Evolutionary conservation across 2,888 invertebrate genomes (phyloP).

Genomic region (Tipula vernalis): DNA sequence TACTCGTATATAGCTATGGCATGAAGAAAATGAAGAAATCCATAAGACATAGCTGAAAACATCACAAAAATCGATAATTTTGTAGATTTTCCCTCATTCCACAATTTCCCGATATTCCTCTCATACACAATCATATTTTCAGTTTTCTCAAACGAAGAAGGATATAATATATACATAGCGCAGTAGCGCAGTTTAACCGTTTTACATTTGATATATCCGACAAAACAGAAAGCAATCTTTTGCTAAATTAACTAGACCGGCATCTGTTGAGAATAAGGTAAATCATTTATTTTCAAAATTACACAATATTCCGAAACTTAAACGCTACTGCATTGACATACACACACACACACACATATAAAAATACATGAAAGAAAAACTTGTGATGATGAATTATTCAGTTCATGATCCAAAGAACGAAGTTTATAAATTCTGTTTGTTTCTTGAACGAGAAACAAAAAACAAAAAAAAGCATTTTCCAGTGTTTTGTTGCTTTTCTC

Average conservation of each 20-base stretch:
- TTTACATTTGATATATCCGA: background rate
- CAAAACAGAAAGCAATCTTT: background rate
- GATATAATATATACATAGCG: background rate
- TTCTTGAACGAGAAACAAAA: background rate
- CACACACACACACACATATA: background rate
- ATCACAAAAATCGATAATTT: conserved; percentile 7
- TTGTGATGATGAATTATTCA: conserved; percentile 9
- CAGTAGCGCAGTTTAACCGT: background rate
- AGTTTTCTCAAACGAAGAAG: background rate
- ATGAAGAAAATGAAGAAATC: background rate
- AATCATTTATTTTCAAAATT: background rate
- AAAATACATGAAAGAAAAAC: conserved; percentile 8
- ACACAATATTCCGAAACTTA: background rate
- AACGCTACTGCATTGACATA: background rate
- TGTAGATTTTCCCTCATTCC: background rate
- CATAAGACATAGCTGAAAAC: conserved; percentile 5
- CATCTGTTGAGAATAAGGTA: background rate
- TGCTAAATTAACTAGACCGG: background rate
- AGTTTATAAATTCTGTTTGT: conserved; percentile 10
- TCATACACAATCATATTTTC: conserved; percentile 5
- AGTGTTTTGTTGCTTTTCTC: background rate
- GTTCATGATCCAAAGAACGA: conserved; percentile 9
- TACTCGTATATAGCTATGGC: background rate
- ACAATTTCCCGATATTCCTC: background rate
- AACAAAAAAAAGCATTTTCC: background rate